phyloP scores from a whole-genome alignment of 2,113 vertebrate species.

The Antechinus flavipes region DNA sequence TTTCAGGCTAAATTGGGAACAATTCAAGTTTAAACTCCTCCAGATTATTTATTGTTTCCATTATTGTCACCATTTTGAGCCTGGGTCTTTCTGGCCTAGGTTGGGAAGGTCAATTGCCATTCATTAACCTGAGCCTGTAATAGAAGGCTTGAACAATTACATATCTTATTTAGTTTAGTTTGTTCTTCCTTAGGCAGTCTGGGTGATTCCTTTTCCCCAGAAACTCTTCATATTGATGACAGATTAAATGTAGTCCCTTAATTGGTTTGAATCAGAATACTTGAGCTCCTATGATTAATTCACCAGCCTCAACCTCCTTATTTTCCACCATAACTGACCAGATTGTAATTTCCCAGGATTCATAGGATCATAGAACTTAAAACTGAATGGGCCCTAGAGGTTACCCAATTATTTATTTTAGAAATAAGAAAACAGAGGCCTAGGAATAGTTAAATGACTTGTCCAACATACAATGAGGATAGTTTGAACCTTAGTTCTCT shows the following conservation, averaged over 20 bases:
- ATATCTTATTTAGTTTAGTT: background rate
- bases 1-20: background rate
- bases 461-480: background rate
- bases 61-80: background rate
- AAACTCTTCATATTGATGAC: background rate
- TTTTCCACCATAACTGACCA: background rate
- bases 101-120: background rate
- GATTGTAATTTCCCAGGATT: background rate
- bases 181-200: background rate
- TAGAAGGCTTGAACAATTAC: background rate
- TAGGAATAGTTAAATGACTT: background rate
- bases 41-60: background rate
- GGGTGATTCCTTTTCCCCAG: background rate
- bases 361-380: background rate
- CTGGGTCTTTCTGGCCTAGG: background rate
- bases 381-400: background rate
- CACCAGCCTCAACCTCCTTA: background rate
- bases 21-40: background rate
- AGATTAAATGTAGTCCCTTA: background rate
- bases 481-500: background rate
- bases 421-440: background rate
- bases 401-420: background rate
- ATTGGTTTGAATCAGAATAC: background rate
- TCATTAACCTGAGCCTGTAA: background rate
- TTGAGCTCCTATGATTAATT: background rate